A percentile compares a stretch with the other conserved stretches of the same genome.
Evolutionary conservation across 2,888 invertebrate species (phyloP).

Genomic region (Acleris emargana): DNA sequence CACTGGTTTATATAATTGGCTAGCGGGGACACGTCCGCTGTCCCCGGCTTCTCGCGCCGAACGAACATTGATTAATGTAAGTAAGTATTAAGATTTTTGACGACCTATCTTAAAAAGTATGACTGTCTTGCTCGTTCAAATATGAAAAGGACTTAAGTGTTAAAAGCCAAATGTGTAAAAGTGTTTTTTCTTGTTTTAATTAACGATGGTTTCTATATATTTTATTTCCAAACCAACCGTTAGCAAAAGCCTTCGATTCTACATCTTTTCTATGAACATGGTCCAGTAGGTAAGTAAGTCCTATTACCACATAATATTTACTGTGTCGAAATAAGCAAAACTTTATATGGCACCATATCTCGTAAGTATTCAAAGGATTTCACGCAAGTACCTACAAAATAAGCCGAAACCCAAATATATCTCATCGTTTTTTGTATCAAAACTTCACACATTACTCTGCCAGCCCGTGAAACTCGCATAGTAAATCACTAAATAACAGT

Average conservation of each 20-base stretch:
- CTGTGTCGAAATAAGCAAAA: background rate
- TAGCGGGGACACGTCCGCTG: no score
- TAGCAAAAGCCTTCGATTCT: background rate
- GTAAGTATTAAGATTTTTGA: no score
- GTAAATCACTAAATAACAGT: background rate
- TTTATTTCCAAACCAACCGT: no score
- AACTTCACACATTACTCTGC: slow-evolving; percentile 24
- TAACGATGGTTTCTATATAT: no score
- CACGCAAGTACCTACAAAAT: slow-evolving; percentile 10
- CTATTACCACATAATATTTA: background rate
- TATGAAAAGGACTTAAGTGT: no score
- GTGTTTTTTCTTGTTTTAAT: no score
- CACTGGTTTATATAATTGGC: no score
- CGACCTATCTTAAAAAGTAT: no score
- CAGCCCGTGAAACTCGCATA: slow-evolving; percentile 6
- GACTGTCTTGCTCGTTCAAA: no score
- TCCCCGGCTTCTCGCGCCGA: no score
- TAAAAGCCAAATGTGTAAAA: no score
- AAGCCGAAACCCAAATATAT: slow-evolving; percentile 25
- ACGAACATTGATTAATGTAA: no score
- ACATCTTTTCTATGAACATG: background rate
- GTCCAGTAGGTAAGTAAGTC: background rate
- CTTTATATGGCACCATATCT: slow-evolving; percentile 1
- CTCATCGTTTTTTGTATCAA: slow-evolving; percentile 29
- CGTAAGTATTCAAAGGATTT: slow-evolving; percentile 16